phyloP scores from a whole-genome alignment of 2,113 vertebrate species.

The cat (Felis catus) region DNA sequence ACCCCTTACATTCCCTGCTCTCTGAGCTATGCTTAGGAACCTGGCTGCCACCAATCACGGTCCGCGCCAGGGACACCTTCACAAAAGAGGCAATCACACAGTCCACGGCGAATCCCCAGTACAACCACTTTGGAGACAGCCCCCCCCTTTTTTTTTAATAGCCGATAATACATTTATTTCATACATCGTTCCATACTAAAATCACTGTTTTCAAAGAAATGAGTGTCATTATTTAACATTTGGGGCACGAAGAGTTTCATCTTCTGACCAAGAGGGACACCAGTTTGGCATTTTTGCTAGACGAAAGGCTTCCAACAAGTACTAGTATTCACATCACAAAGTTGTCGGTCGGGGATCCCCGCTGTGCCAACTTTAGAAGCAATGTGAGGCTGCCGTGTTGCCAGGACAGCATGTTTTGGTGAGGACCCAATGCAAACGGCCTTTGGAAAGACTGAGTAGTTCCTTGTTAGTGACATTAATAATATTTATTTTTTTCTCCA shows the following conservation, averaged over 20 bases:
- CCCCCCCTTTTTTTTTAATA: not conserved
- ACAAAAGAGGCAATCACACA: not conserved
- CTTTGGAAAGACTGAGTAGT: conserved; percentile 89
- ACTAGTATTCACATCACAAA: conserved; percentile 90
- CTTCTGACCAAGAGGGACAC: conserved; percentile 96
- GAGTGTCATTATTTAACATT: conserved; percentile 97
- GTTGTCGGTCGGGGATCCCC: conserved; percentile 89
- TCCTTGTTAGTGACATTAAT: conserved; percentile 84
- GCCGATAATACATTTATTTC: conserved; percentile 26
- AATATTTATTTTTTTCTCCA: conserved; percentile 92
- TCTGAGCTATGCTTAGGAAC: not conserved
- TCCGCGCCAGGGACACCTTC: not conserved
- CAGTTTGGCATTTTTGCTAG: conserved; percentile 94
- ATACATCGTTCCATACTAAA: conserved; percentile 89
- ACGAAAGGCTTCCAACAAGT: conserved; percentile 92
- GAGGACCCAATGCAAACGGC: conserved; percentile 90
- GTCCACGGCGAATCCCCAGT: not conserved
- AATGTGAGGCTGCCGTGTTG: conserved; percentile 92
- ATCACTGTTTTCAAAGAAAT: conserved; percentile 96
- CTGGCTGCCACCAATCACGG: not conserved
- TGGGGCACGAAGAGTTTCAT: conserved; percentile 92
- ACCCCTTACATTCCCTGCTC: not conserved
- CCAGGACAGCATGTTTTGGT: conserved; percentile 90
- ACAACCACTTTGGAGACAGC: not conserved
- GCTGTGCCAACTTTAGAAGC: conserved; percentile 89